phyloP scores from a whole-genome alignment of 1,140 invertebrate genomes.

The Megathymus violae region DNA sequence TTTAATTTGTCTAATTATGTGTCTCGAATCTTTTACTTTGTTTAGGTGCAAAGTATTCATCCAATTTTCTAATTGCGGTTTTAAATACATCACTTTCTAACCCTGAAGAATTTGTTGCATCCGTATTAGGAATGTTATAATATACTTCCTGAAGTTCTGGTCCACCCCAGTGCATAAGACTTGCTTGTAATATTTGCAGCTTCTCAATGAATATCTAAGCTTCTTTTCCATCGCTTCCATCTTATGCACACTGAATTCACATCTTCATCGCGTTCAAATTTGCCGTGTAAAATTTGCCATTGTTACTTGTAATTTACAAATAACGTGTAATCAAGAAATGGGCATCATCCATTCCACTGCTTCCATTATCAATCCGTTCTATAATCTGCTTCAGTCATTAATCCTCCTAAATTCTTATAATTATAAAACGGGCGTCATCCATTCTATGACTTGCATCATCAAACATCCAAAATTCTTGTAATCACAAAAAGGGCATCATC shows the following conservation, averaged over 20 bases:
- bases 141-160: not conserved
- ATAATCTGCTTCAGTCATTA: no score
- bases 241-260: not conserved
- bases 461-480: no score
- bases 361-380: no score
- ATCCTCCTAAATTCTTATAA: no score
- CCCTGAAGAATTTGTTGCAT: not conserved
- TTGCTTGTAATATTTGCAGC: not conserved
- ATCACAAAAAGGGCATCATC: no score
- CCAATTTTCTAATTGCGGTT: not conserved
- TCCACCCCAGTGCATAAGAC: not conserved
- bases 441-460: no score
- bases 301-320: no score
- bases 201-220: not conserved
- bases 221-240: not conserved
- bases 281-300: no score
- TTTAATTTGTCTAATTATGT: slow-evolving; percentile 32
- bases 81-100: not conserved
- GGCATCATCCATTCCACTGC: no score
- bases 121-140: not conserved
- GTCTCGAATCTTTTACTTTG: slow-evolving; percentile 5
- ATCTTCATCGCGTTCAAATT: not conserved
- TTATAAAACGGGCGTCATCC: no score
- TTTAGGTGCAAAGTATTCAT: slow-evolving; percentile 4
- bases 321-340: no score